Base-by-base conservation (phyloP, 2,888 invertebrate genomes). In the Caenorhabditis wallacei region DNA sequence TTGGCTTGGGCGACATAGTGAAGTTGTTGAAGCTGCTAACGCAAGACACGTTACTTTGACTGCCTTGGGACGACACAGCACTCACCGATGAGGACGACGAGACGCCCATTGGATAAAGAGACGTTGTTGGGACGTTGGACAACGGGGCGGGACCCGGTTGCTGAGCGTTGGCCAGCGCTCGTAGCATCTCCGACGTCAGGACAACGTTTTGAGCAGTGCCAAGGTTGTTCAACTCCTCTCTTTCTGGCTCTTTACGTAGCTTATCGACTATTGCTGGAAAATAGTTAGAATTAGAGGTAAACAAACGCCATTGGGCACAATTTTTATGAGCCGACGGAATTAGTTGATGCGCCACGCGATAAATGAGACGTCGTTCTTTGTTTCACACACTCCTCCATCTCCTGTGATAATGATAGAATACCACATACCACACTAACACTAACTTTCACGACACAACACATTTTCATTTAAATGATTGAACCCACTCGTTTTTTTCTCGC, bases 21-120 rank as follows among this genome's bases (percentile, higher is more conserved):
- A 69, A 78, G 78, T 78, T 78, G 78, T 69, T 78, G 78, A 78
- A 78, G 78, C 78, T 78, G 78, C 78, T 69, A 78, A 78, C 78
- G 78, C 78, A 78, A 78, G 78, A 78, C 69, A 78, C 78, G 78
- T 78, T 78, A 78, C 78, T 69, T 69, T 51, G 68, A 68, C 54
- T 69, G 78, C 61, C 63, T 69, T 48, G 35, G 16, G 63, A 69
- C 78, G 61, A 78, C 69, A 78, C 78, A 70, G 69, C 78, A 78
- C 78, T 78, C 78, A 78, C 78, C 78, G 78, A 54, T 20, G 78
- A 2, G 18, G 68, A n/a, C 26, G 56, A 24, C 1, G 61, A 46
- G 30, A 61, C 78, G 61, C 64, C 63, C 75, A 75, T 20, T n/a
- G 66, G 40, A 16, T 51, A 51, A 20, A 26, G 46, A 26, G 24